Evolutionary conservation across 2,797 vertebrate species (phyloP), one percentile per base, ranked within the genome.

Genomic region (Todus mexicanus): DNA sequence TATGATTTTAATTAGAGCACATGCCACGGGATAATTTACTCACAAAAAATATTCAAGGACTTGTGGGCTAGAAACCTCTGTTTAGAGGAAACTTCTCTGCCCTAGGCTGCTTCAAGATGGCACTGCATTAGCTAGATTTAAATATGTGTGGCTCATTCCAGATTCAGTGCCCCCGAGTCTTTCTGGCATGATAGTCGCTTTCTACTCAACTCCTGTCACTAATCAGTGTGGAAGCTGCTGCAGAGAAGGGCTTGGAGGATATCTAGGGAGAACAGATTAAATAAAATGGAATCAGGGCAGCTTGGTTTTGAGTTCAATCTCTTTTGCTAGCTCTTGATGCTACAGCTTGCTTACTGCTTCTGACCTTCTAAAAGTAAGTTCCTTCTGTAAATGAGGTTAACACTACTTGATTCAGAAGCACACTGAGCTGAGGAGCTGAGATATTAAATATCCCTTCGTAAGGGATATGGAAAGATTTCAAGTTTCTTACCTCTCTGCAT

Each of bases 1-100:
- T 78, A 51, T 48, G 80, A 96, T 93, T 95, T 95, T 92, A 92
- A 91, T 96, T 96, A 92, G 38, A 89, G 38, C 40, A 75, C 50
- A 76, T 80, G 63, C 65, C 65, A 75, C 43, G 73, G 82, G 57
- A 92, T 92, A 79, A 89, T 92, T 90, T 91, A 89, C 21, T 90
- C 37, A 75, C 65, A 64, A 91, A 90, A 68, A 90, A 38, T 69
- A 60, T 83, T 89, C 75, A 76, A 87, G 76, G 89, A 79, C 86
- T 88, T 78, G 43, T 93, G 63, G 53, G 51, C 50, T 87, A 53
- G 74, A 94, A 94, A 92, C 61, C 57, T 82, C 85, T 89, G 68
- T 51, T 93, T 65, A 87, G 84, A 88, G 40, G 59, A 96, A 95
- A 94, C 21, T 81, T 90, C 53, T 93, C 45, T 88, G 57, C 64